Conservation (phyloP, 35 echinoderm and acorn worm genomes). For the Ophioderma brevispina region DNA sequence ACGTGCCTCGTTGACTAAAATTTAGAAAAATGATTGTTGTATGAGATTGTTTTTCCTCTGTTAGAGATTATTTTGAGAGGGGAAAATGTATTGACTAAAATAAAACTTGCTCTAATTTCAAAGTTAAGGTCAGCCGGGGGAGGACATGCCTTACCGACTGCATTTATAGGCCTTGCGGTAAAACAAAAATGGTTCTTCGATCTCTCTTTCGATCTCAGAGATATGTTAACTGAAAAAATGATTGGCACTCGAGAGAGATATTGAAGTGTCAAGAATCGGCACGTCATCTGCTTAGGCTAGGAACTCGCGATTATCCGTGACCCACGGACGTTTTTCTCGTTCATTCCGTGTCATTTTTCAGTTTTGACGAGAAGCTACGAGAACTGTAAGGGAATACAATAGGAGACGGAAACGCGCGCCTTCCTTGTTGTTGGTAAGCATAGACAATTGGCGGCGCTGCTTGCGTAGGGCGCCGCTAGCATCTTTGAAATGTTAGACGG, state of each 20-base stretch:
- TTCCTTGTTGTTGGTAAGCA: not conserved
- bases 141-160: no score
- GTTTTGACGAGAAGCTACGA: constrained; percentile 9
- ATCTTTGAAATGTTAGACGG: not conserved
- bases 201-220: no score
- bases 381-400: not conserved
- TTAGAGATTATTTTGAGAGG: no score
- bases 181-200: no score
- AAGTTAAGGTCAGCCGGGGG: no score
- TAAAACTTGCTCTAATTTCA: no score
- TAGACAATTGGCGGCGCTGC: not conserved
- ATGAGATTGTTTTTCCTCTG: no score
- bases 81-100: no score
- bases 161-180: no score
- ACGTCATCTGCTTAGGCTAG: not conserved
- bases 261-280: not conserved
- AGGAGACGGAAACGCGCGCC: not conserved
- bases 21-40: no score
- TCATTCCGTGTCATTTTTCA: not conserved
- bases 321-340: not conserved
- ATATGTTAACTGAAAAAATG: no score
- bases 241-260: not conserved
- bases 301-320: not conserved
- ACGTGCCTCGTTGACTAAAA: no score
- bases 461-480: not conserved